Conservation (phyloP, 2,888 invertebrate genomes). For the Papilio protenor region DNA sequence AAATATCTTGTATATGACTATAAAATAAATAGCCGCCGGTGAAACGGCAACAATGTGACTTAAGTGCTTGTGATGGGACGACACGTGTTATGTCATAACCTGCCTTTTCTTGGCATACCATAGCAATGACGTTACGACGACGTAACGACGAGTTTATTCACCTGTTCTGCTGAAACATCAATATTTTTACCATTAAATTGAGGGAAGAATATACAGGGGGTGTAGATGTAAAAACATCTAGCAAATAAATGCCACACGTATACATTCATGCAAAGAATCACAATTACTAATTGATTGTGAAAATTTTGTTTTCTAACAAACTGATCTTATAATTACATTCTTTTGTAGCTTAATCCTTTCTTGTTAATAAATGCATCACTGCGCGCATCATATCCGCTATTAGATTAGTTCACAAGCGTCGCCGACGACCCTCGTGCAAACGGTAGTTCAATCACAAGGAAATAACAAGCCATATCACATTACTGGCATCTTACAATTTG, state of each 20-base stretch:
- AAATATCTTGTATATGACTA: slow-evolving; percentile 34
- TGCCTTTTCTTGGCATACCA: slow-evolving; percentile 23
- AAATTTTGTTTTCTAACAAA: background rate
- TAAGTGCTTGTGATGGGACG: slow-evolving; percentile 14
- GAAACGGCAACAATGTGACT: slow-evolving; percentile 33
- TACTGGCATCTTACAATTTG: slow-evolving; percentile 13
- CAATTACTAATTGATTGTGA: background rate
- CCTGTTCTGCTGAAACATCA: background rate
- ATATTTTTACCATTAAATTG: background rate
- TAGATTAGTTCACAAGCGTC: slow-evolving; percentile 1
- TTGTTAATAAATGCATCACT: background rate
- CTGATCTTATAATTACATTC: background rate
- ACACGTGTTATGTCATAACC: slow-evolving; percentile 12
- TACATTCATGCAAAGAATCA: background rate
- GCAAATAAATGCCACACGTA: background rate
- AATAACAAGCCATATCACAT: slow-evolving; percentile 24
- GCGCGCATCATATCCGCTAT: background rate
- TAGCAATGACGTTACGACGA: background rate
- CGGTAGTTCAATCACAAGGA: slow-evolving; percentile 38
- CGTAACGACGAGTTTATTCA: background rate
- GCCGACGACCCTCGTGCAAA: slow-evolving; percentile 5
- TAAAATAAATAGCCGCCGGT: slow-evolving; percentile 43
- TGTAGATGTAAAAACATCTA: background rate
- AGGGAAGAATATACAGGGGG: background rate
- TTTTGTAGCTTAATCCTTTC: background rate